Evolutionary conservation across 2,888 invertebrate species (phyloP).

Genomic region (Mystacides longicornis): DNA sequence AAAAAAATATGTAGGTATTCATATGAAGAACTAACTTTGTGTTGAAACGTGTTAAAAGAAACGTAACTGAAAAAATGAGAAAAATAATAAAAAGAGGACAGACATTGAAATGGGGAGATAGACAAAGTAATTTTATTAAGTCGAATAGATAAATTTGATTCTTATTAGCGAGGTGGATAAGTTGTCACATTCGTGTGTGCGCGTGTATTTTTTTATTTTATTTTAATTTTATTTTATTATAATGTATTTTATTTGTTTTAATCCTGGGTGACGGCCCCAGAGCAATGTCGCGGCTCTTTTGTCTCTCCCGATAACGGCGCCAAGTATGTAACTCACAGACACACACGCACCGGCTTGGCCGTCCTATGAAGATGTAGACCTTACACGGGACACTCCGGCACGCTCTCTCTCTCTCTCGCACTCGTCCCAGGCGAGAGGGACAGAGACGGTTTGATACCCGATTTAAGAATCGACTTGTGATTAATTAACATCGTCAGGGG

Average conservation of each 20-base stretch:
- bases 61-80: too few species aligned
- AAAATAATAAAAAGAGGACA: too few species aligned
- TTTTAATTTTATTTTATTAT: conserved; percentile 1
- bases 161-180: background rate
- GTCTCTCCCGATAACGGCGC: background rate
- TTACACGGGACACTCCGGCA: background rate
- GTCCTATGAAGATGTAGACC: background rate
- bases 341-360: too few species aligned
- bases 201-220: background rate
- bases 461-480: background rate
- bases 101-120: too few species aligned
- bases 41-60: too few species aligned
- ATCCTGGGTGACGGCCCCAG: background rate
- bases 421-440: background rate
- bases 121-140: too few species aligned
- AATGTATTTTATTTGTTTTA: conserved; percentile 1
- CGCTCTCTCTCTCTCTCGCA: background rate
- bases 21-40: too few species aligned
- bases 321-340: too few species aligned
- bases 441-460: background rate
- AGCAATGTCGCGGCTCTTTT: background rate
- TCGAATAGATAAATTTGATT: too few species aligned
- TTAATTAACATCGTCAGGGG: background rate
- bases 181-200: background rate
- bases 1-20: too few species aligned